Percentiles rank a stretch among this genome's conserved stretches.
phyloP scores from a whole-genome alignment of 2,888 invertebrate species.

The Chloroclysta siterata region DNA sequence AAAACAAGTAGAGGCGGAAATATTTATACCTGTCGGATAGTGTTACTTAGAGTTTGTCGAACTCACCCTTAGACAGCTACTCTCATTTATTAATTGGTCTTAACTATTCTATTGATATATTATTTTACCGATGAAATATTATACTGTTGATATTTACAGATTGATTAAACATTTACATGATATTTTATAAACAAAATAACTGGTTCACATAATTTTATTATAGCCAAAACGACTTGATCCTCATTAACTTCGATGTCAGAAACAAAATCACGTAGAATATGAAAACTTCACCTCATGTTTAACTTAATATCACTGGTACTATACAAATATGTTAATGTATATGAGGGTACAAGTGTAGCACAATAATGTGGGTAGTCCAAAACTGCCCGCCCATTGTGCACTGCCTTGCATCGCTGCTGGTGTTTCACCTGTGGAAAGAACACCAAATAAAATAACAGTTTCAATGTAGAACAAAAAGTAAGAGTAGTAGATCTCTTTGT shows the following conservation, averaged over 20 bases:
- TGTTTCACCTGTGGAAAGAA: slow-evolving; percentile 87
- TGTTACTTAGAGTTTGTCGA: too few relatives aligned
- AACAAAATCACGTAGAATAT: slow-evolving; percentile 20
- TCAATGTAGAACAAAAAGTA: neutral
- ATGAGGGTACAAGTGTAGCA: slow-evolving; percentile 50
- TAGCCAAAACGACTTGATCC: neutral
- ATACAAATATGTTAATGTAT: slow-evolving; percentile 47
- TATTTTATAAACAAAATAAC: neutral
- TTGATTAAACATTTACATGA: neutral
- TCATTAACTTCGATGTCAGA: slow-evolving; percentile 15
- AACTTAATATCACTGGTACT: slow-evolving; percentile 32
- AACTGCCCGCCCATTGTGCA: slow-evolving; percentile 70
- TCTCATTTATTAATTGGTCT: slow-evolving; percentile 11
- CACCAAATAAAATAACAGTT: neutral
- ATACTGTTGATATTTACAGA: neutral
- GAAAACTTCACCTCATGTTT: slow-evolving; percentile 21
- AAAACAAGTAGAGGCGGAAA: too few relatives aligned
- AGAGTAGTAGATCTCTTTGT: too few relatives aligned
- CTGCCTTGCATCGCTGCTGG: slow-evolving; percentile 95
- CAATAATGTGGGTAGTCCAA: slow-evolving; percentile 58
- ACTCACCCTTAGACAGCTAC: neutral
- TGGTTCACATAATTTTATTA: neutral
- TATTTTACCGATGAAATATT: slow-evolving; percentile 2
- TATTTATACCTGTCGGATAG: too few relatives aligned
- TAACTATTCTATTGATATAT: slow-evolving; percentile 14